Evolutionary conservation across 1,140 invertebrate genomes (phyloP), one percentile per base, ranked within the genome.

Genomic region (Dendrolimus punctatus): DNA sequence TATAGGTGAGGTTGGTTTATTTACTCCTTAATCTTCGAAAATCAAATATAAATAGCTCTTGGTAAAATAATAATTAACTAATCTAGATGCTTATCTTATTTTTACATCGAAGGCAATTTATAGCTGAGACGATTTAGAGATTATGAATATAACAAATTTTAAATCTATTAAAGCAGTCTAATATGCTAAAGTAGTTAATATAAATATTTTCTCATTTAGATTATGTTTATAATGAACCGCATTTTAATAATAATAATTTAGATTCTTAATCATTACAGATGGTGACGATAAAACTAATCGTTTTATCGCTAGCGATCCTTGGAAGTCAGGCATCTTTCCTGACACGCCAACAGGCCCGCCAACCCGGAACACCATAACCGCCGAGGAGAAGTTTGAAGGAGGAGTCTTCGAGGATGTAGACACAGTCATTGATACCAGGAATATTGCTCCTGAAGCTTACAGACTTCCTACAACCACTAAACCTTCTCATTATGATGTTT

Each of bases 401-500:
- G 58, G 70, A 61, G 62, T 75, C 23, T 81, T 82, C 39, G 79
- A 82, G 49, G 55, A 71, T 38, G 40, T 78, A 6, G 62, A 73
- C 8, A 52, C 2, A 43, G 55, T 5, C 4, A 45, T 41, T 23
- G 23, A 23, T 41, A 39, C 39, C 1, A 40, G 46, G 6, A 52
- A 48, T 39, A 39, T 39, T 36, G 44, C 39, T n/a, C 23, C 46
- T 6, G 63, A 50, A 10, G 50, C 60, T 0, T 90, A 90, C 65
- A 85, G 92, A 49, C 81, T 94, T 3, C 91, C 91, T 2, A 88
- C 69, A 6, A 85, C 84, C 49, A 88, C 93, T 0, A 66, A 77
- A 6, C 93, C 93, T 0, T 67, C 66, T 4, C 88, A 91, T 57
- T 94, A 94, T 66, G 87, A 83, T 8, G 10, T 84, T 0, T n/a